Conservation (phyloP, 2,797 vertebrate genomes). For the Setipinna tenuifilis region DNA sequence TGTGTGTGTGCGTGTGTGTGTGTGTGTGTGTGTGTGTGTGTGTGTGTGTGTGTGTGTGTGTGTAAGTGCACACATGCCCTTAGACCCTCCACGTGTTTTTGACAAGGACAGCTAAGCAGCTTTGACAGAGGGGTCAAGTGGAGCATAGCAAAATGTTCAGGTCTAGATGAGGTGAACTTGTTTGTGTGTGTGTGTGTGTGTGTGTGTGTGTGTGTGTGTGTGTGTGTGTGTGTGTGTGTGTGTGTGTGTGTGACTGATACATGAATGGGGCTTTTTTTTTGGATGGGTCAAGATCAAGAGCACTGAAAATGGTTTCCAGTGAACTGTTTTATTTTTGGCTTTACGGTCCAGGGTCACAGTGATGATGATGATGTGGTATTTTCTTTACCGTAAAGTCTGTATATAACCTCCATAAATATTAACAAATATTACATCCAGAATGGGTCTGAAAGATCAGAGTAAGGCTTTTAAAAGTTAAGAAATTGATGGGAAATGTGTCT, state of each 20-base stretch:
- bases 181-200: not conserved
- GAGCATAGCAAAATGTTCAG: not conserved
- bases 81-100: not conserved
- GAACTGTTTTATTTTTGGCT: not conserved
- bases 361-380: not conserved
- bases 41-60: slow-evolving; percentile 9
- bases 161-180: not conserved
- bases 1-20: not conserved
- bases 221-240: not conserved
- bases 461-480: not conserved
- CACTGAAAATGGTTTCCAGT: not conserved
- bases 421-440: not conserved
- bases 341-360: not conserved
- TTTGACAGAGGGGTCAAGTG: not conserved
- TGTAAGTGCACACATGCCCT: not conserved
- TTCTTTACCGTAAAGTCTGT: not conserved
- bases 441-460: not conserved
- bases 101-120: not conserved
- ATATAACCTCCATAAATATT: not conserved
- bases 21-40: not conserved
- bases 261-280: not conserved
- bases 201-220: not conserved
- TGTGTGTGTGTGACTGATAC: not conserved
- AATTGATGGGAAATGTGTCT: too few species aligned
- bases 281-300: not conserved